Conservation (phyloP, 35 echinoderm and acorn worm genomes). For the Stichopus chloronotus region DNA sequence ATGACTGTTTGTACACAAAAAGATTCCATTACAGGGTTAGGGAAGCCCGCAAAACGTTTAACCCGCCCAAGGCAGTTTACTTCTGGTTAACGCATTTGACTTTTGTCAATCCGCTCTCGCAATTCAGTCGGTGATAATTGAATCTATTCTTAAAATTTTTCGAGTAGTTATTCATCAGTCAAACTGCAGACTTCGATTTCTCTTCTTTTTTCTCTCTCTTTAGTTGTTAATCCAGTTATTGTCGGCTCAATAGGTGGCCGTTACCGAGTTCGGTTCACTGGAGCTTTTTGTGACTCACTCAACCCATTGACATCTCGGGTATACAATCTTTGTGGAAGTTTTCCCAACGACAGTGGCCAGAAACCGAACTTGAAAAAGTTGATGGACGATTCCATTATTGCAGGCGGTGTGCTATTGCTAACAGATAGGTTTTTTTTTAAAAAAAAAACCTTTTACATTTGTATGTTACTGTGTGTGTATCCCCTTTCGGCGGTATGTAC, state of each 20-base stretch:
- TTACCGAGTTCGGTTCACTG: not conserved
- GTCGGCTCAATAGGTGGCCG: not conserved
- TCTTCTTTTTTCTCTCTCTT: no score
- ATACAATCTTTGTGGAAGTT: no score
- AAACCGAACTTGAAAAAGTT: not conserved
- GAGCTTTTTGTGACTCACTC: not conserved
- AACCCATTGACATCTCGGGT: not conserved
- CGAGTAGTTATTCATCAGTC: not conserved
- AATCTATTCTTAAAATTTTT: not conserved
- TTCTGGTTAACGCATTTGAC: slow-evolving; percentile 1
- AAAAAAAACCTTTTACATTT: no score
- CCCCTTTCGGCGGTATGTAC: no score
- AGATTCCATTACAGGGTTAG: not conserved
- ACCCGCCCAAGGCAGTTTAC: not conserved
- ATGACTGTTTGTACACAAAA: not conserved
- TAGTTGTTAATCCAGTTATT: not conserved
- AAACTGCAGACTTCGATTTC: not conserved
- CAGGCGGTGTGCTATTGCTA: no score
- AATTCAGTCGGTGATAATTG: not conserved
- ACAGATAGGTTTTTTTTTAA: no score
- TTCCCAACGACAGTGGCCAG: no score
- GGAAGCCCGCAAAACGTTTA: not conserved
- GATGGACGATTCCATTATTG: not conserved
- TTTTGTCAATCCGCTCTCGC: not conserved
- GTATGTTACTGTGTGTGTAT: no score